Conservation (phyloP, 2,113 vertebrate species). For the Brachypteracias leptosomus region DNA sequence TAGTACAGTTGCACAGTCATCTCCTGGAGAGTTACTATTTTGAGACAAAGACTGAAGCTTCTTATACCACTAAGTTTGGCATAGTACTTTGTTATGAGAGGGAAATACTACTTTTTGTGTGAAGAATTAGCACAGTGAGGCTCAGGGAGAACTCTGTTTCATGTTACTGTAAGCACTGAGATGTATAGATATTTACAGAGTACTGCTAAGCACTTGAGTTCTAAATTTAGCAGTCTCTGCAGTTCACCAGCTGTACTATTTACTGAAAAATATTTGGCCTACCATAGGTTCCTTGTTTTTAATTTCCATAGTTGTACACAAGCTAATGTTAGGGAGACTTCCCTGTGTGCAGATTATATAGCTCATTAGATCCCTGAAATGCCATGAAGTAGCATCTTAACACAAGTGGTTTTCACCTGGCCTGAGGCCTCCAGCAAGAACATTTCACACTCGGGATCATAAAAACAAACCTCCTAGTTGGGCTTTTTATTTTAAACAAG, state of each 20-base stretch:
- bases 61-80: background rate
- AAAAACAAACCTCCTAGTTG: background rate
- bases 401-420: background rate
- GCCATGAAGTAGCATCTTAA: slow-evolving; percentile 2
- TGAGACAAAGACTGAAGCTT: background rate
- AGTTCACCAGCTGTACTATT: slow-evolving; percentile 35
- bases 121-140: background rate
- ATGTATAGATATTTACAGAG: background rate
- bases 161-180: background rate
- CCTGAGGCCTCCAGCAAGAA: background rate
- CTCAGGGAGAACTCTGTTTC: background rate
- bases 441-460: background rate
- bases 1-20: background rate
- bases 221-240: slow-evolving; percentile 30
- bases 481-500: slow-evolving; percentile 12
- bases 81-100: background rate
- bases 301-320: background rate
- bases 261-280: slow-evolving; percentile 7
- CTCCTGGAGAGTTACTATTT: background rate
- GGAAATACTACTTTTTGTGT: background rate
- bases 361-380: slow-evolving; percentile 8
- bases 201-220: background rate
- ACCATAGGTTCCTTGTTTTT: background rate
- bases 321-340: background rate
- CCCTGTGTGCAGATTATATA: background rate